phyloP scores from a whole-genome alignment of 2,113 vertebrate genomes.

The Ancistrus triradiatus region DNA sequence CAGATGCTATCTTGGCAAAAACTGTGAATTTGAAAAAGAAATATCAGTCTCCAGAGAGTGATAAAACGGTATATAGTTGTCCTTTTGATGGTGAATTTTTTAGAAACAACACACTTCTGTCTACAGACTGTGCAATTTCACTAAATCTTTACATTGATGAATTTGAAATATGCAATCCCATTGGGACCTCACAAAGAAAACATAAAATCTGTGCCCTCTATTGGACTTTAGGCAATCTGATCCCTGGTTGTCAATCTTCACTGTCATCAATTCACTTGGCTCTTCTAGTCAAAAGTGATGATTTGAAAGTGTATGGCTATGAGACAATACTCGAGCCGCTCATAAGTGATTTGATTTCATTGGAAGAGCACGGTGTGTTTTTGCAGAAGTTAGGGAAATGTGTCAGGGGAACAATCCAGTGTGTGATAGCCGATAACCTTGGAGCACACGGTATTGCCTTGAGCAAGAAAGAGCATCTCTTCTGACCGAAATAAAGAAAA shows the following conservation, averaged over 20 bases:
- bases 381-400: neutral
- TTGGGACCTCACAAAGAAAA: neutral
- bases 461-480: neutral
- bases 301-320: neutral
- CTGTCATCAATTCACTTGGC: neutral
- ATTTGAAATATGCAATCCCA: conserved; percentile 5
- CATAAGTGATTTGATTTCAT: neutral
- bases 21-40: too few species aligned
- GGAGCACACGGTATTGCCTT: neutral
- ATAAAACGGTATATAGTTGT: too few species aligned
- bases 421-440: neutral
- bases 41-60: too few species aligned
- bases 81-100: too few species aligned
- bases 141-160: neutral
- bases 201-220: neutral
- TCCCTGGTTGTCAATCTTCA: neutral
- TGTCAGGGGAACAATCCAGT: neutral
- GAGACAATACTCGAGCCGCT: neutral
- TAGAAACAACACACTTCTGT: too few species aligned
- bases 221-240: neutral
- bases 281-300: neutral
- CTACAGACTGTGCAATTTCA: too few species aligned
- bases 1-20: too few species aligned
- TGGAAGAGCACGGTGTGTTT: neutral
- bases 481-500: neutral